phyloP scores from a whole-genome alignment of 1,140 invertebrate species.

The Heliconius nattereri region DNA sequence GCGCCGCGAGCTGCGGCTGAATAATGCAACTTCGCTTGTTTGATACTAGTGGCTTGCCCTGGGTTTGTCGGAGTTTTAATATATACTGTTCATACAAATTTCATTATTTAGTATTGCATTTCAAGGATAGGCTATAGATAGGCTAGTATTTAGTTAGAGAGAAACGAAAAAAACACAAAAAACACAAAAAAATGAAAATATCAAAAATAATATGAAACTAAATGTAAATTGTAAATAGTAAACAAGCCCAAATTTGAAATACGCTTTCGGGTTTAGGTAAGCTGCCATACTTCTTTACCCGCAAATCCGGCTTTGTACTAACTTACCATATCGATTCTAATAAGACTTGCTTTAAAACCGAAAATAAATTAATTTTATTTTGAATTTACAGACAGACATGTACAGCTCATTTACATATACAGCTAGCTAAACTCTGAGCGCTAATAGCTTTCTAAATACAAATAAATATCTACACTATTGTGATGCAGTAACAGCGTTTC shows the following conservation, averaged over 20 bases:
- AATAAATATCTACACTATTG: conserved; percentile 11
- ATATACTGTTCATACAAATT: background rate
- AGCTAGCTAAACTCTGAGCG: background rate
- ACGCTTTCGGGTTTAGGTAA: too few species aligned
- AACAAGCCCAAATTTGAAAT: too few species aligned
- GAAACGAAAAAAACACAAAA: too few species aligned
- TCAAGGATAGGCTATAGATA: too few species aligned
- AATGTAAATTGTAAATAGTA: too few species aligned
- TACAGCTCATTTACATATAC: background rate
- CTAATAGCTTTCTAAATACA: conserved; percentile 8
- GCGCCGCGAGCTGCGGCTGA: conserved; percentile 36
- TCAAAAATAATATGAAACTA: too few species aligned
- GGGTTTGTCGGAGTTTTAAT: background rate
- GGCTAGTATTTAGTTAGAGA: background rate
- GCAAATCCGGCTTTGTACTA: too few species aligned
- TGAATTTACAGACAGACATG: background rate
- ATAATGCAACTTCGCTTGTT: conserved; percentile 39
- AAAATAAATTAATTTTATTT: too few species aligned
- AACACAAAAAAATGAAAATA: too few species aligned
- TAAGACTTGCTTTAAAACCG: too few species aligned
- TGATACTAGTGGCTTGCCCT: background rate
- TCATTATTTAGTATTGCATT: background rate
- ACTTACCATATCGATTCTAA: too few species aligned
- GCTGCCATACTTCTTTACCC: too few species aligned
- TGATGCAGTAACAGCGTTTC: background rate